Evolutionary conservation across 37 sponge, comb jelly and placozoan species (phyloP).

Genomic region (Aphrocallistes beatrix): DNA sequence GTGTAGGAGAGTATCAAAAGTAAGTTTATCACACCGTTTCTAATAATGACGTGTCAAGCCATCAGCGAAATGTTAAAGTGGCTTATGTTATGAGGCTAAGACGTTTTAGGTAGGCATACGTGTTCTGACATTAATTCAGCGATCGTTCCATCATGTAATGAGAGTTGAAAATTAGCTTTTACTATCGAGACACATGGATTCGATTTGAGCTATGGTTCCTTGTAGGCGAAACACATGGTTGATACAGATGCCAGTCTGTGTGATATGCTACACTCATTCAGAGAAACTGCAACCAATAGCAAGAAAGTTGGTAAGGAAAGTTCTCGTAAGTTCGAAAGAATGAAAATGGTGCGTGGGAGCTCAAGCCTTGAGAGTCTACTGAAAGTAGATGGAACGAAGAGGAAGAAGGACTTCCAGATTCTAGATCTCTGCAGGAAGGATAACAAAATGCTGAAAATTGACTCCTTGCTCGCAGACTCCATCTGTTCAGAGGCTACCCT

Average conservation of each 20-base stretch:
- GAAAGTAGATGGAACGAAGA: not conserved
- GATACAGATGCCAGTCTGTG: not conserved
- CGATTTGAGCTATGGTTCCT: no score
- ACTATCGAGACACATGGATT: no score
- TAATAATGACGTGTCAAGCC: no score
- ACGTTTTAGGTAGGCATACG: no score
- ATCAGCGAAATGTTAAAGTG: no score
- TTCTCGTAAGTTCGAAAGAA: not conserved
- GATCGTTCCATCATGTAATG: no score
- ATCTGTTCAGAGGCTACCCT: not conserved
- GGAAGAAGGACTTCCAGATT: slow-evolving; percentile 6
- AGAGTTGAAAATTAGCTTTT: no score
- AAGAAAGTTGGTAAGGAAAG: not conserved
- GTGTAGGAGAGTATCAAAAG: not conserved
- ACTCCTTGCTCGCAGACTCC: not conserved
- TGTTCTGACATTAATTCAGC: no score
- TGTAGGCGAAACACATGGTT: slow-evolving; percentile 8
- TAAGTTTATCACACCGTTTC: no score
- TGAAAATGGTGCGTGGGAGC: not conserved
- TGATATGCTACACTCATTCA: not conserved
- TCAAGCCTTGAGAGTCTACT: not conserved
- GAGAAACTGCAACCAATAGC: not conserved
- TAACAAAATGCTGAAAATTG: not conserved
- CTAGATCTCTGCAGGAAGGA: not conserved
- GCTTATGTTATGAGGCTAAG: no score